phyloP scores from a whole-genome alignment of 2,797 vertebrate species.

The Setipinna tenuifilis region DNA sequence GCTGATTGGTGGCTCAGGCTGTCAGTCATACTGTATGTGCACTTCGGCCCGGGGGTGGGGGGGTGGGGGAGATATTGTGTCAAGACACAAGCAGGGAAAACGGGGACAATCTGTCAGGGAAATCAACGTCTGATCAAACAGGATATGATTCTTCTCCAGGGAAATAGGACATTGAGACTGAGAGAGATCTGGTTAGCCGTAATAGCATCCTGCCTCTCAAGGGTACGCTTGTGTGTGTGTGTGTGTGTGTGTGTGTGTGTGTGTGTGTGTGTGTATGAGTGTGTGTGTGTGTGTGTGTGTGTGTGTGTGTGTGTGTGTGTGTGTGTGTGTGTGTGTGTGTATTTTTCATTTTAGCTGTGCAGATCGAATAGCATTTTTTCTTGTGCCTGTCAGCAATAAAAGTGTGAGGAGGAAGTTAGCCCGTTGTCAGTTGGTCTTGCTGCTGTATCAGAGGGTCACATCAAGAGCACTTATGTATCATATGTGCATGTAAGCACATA shows the following conservation, averaged over 20 bases:
- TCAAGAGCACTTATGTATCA: neutral
- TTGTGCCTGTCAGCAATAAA: neutral
- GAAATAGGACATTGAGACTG: neutral
- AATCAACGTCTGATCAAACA: conserved; percentile 13
- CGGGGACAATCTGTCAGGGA: neutral
- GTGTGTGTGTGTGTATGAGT: neutral
- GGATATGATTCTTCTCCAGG: conserved; percentile 15
- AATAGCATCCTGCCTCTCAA: conserved; percentile 13
- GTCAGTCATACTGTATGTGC: conserved; percentile 29
- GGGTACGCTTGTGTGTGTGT: neutral
- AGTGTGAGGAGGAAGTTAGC: neutral
- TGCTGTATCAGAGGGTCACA: neutral
- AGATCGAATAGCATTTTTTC: neutral
- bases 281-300: neutral
- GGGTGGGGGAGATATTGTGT: neutral
- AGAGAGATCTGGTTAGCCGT: conserved; percentile 19
- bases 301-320: neutral
- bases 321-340: neutral
- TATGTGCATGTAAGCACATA: neutral
- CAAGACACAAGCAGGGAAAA: no score
- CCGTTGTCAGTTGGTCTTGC: neutral
- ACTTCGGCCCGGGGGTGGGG: neutral
- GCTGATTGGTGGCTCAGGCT: conserved; percentile 28
- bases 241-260: neutral
- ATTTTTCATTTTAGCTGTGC: neutral